Evolutionary conservation across 2,888 invertebrate species (phyloP), one percentile per base, ranked within the genome.

Genomic region (Allophyes oxyacanthae): DNA sequence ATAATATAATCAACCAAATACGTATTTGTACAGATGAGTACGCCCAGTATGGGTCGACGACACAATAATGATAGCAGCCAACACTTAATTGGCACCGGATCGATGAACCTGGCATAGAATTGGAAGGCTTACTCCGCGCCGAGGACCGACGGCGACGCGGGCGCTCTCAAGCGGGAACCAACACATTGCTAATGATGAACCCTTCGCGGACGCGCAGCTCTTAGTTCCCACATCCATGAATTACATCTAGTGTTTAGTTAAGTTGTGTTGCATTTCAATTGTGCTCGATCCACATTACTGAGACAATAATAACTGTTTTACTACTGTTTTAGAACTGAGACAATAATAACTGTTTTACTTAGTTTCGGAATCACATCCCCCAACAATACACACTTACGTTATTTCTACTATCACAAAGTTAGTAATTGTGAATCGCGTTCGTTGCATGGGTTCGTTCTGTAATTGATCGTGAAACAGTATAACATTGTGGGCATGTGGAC

Each of bases 101-200:
- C 68, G 50, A 68, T 72, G 50, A 49, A 43, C 38, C 45, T 62
- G 32, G 41, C 45, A 34, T 33, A 43, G 40, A 46, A 60, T 55
- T 50, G 32, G 42, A 26, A 55, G 61, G 33, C 45, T 38, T 28
- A 30, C 10, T 32, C n/a, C 42, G 20, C 33, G 34, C 41, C 11
- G 32, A 20, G 4, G 20, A 20, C 20, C 20, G 20, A 20, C 20
- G 13, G 2, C 20, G 20, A 20, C 20, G 13, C 13, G 26, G 28
- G n/a, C 13, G 33, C 50, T 3, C 20, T 13, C 30, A 10, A 7
- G 20, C 14, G 30, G 13, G 20, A 11, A 9, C 32, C 40, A 14
- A n/a, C 36, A n/a, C n/a, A 20, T 49, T 57, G 65, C 30, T 43
- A 64, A 36, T 36, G 10, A 15, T 7, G 7, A 33, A 30, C 15